Evolutionary conservation across 2,888 invertebrate genomes (phyloP).

Genomic region (Sesamia inferens): DNA sequence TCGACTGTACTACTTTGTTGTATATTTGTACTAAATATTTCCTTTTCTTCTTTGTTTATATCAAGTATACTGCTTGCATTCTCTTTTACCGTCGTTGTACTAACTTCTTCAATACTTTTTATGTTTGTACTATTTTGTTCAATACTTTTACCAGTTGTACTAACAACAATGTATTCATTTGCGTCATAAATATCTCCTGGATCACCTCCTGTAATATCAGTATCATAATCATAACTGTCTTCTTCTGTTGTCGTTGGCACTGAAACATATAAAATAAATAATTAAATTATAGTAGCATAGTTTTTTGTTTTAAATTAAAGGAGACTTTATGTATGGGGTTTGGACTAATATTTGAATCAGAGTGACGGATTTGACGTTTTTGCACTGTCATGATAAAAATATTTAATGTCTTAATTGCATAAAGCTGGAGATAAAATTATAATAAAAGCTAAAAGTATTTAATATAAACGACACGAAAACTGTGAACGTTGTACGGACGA

Average conservation of each 20-base stretch:
- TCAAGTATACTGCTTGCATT: slow-evolving; percentile 1
- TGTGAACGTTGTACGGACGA: no score
- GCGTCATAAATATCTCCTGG: slow-evolving; percentile 18
- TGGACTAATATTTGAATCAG: no score
- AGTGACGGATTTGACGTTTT: no score
- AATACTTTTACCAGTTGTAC: slow-evolving; percentile 16
- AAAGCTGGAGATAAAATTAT: no score
- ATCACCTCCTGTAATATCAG: slow-evolving; percentile 19
- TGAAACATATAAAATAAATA: slow-evolving; percentile 25
- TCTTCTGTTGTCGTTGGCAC: slow-evolving; percentile 49
- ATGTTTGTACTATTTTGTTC: slow-evolving; percentile 9
- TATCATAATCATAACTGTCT: slow-evolving; percentile 45
- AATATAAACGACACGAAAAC: no score
- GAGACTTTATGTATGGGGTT: no score
- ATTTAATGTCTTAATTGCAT: no score
- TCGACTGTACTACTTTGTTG: background rate
- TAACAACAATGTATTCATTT: slow-evolving; percentile 18
- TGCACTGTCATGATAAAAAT: no score
- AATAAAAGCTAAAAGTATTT: no score
- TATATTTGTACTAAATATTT: slow-evolving; percentile 5
- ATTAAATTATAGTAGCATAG: background rate
- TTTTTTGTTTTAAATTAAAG: background rate
- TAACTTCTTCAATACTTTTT: slow-evolving; percentile 11
- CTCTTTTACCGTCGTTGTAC: background rate
- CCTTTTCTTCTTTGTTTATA: slow-evolving; percentile 9